phyloP scores from a whole-genome alignment of 2,797 vertebrate species.

The Zonotrichia albicollis region DNA sequence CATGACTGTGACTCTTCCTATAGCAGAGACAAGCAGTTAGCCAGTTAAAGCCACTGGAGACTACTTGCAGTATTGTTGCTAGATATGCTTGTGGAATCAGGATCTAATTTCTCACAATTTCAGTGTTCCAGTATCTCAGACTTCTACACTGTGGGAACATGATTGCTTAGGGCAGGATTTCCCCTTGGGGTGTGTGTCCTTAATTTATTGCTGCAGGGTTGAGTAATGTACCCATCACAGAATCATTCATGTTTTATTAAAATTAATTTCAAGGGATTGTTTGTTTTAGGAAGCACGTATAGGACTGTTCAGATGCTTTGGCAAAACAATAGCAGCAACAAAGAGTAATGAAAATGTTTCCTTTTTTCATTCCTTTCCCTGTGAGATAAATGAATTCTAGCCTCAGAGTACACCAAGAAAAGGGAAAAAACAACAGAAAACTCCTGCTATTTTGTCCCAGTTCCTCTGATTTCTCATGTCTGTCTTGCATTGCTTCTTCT shows the following conservation, averaged over 20 bases:
- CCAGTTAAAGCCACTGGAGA: not conserved
- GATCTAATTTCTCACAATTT: slow-evolving; percentile 11
- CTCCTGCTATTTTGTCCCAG: not conserved
- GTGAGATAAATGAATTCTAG: not conserved
- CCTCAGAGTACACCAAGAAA: not conserved
- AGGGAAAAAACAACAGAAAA: not conserved
- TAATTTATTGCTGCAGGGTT: slow-evolving; percentile 53
- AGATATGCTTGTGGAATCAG: not conserved
- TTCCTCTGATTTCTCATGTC: not conserved
- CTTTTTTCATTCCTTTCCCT: not conserved
- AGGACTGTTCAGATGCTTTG: not conserved
- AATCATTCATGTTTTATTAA: slow-evolving; percentile 60
- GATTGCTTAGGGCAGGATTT: slow-evolving; percentile 23
- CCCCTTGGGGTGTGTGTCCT: not conserved
- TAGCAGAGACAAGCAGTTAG: not conserved
- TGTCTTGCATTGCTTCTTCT: not conserved
- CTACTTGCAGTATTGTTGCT: not conserved
- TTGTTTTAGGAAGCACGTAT: not conserved
- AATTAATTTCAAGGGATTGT: slow-evolving; percentile 49
- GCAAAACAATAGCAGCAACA: slow-evolving; percentile 5
- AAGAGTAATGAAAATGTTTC: not conserved
- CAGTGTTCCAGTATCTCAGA: not conserved
- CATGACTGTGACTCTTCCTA: not conserved
- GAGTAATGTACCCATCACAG: slow-evolving; percentile 42
- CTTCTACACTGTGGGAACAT: not conserved